Conservation (phyloP, 2,113 vertebrate genomes). For the Pseudorhombus dupliciocellatus region DNA sequence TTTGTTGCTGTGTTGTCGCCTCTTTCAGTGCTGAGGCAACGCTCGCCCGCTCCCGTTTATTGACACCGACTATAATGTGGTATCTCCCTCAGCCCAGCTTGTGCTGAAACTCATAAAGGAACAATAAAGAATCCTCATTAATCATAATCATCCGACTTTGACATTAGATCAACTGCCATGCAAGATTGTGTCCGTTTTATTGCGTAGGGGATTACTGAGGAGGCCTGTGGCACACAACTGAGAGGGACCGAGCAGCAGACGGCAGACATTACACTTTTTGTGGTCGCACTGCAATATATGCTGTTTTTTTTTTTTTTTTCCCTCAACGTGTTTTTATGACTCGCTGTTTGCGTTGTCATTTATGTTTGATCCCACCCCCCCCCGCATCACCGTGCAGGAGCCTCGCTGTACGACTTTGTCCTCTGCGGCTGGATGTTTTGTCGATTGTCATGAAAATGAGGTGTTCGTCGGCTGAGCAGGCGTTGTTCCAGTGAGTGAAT, state of each 20-base stretch:
- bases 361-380: slow-evolving; percentile 40
- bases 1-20: slow-evolving; percentile 57
- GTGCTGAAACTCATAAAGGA: slow-evolving; percentile 80
- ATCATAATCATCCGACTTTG: slow-evolving; percentile 75
- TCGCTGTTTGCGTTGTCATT: slow-evolving; percentile 27
- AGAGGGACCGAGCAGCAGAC: slow-evolving; percentile 65
- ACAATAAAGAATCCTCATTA: slow-evolving; percentile 81
- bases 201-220: slow-evolving; percentile 73
- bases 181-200: slow-evolving; percentile 74
- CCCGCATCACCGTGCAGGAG: slow-evolving; percentile 18
- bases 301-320: background rate
- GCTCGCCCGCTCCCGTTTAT: slow-evolving; percentile 56
- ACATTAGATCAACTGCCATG: slow-evolving; percentile 74
- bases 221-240: slow-evolving; percentile 71
- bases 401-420: slow-evolving; percentile 29
- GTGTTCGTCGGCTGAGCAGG: slow-evolving; percentile 67
- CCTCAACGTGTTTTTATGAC: slow-evolving; percentile 11
- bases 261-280: slow-evolving; percentile 53
- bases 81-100: slow-evolving; percentile 71
- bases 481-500: slow-evolving; percentile 50
- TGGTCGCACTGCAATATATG: slow-evolving; percentile 25
- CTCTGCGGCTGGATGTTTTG: slow-evolving; percentile 53
- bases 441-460: slow-evolving; percentile 74
- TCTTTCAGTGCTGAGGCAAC: slow-evolving; percentile 60
- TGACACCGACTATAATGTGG: slow-evolving; percentile 70